Percentiles rank a stretch among this genome's conserved stretches.
These are phyloP conservation scores for Arrhopalites spinosus DNA, from an alignment of 2,888 invertebrate species.

Conservation along the genomic window DNA sequence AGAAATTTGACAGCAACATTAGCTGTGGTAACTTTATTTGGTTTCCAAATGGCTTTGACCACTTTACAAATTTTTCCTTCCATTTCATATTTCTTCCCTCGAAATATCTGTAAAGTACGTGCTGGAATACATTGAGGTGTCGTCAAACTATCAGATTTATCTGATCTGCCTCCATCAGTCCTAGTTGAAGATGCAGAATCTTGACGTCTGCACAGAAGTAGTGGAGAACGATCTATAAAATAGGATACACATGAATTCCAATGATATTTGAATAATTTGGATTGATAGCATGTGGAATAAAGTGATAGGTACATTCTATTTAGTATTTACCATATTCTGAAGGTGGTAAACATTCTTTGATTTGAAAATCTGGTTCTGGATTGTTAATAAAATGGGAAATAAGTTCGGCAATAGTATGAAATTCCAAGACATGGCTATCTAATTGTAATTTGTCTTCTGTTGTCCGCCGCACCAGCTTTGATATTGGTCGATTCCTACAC, in stretches of 20 bases:
- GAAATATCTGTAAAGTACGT: conserved; percentile 72
- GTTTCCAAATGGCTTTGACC: conserved; percentile 77
- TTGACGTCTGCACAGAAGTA: conserved; percentile 66
- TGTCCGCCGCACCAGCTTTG: conserved; percentile 40
- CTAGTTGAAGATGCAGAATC: neutral
- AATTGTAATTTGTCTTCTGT: conserved; percentile 44
- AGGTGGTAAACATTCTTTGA: conserved; percentile 79
- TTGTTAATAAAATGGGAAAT: conserved; percentile 64
- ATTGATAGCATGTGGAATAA: too few relatives aligned
- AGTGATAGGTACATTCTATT: neutral
- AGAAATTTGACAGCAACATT: conserved; percentile 80
- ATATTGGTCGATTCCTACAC: conserved; percentile 46
- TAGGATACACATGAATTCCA: conserved; percentile 22
- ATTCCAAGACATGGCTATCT: conserved; percentile 26
- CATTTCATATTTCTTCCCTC: conserved; percentile 63
- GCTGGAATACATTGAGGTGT: conserved; percentile 71
- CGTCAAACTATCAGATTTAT: conserved; percentile 58
- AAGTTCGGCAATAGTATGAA: conserved; percentile 65
- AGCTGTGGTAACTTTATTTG: conserved; percentile 73
- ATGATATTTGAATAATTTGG: too few relatives aligned
- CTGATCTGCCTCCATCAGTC: conserved; percentile 55
- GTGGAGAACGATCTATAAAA: conserved; percentile 70
- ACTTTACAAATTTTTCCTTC: conserved; percentile 66
- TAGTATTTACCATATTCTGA: conserved; percentile 77
- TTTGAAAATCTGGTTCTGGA: conserved; percentile 66